Evolutionary conservation across 2,888 invertebrate species (phyloP).

Genomic region (Pseudococcus jackbeardsleyi): DNA sequence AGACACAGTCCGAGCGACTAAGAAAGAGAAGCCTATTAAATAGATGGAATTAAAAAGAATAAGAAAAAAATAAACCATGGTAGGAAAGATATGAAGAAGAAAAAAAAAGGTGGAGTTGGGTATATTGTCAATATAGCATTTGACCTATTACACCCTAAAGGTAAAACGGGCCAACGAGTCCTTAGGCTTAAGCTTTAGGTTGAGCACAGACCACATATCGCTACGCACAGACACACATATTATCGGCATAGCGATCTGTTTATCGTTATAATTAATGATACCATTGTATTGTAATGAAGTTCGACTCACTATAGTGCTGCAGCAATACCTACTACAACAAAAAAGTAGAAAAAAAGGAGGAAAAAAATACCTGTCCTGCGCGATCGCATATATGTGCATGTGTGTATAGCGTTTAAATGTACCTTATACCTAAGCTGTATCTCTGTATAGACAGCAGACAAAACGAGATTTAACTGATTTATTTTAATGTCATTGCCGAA

Average conservation of each 20-base stretch:
- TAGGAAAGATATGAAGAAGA: neutral
- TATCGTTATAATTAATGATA: slow-evolving; percentile 65
- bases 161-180: slow-evolving; percentile 48
- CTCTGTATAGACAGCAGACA: slow-evolving; percentile 23
- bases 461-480: slow-evolving; percentile 60
- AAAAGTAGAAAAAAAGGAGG: neutral
- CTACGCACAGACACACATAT: slow-evolving; percentile 61
- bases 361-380: slow-evolving; percentile 57
- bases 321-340: slow-evolving; percentile 36
- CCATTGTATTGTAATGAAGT: slow-evolving; percentile 65
- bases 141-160: slow-evolving; percentile 56
- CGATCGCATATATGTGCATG: neutral
- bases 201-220: slow-evolving; percentile 60
- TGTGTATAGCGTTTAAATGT: neutral
- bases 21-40: neutral
- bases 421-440: neutral
- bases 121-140: slow-evolving; percentile 61
- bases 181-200: slow-evolving; percentile 60
- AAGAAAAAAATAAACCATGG: neutral
- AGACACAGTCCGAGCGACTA: neutral
- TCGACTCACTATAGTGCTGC: slow-evolving; percentile 56
- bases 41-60: neutral
- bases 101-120: slow-evolving; percentile 42
- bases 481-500: slow-evolving; percentile 60
- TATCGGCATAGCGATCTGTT: slow-evolving; percentile 64